Percentiles rank a stretch among this genome's conserved stretches.
Evolutionary conservation across 1,140 invertebrate species (phyloP).

Genomic region (Stegodyphus dumicola): DNA sequence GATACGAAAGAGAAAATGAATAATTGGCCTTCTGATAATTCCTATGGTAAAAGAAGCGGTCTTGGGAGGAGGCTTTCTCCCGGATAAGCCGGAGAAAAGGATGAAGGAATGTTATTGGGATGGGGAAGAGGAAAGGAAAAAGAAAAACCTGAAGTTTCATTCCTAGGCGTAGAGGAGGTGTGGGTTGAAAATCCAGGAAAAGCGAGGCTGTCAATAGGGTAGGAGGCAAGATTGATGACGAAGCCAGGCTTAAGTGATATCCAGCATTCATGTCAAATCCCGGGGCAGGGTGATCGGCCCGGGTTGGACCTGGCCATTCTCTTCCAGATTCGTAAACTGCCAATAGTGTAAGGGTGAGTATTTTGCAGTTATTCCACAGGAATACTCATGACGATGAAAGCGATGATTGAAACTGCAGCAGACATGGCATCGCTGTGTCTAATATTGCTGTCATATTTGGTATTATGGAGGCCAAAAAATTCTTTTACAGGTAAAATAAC

Average conservation of each 20-base stretch:
- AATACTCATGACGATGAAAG: no score
- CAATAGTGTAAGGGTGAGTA: slow-evolving; percentile 9
- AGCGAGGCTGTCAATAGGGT: slow-evolving; percentile 32
- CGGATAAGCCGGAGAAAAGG: not conserved
- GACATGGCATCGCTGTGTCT: no score
- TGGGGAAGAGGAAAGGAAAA: not conserved
- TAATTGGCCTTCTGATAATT: not conserved
- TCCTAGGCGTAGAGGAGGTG: not conserved
- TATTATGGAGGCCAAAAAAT: no score
- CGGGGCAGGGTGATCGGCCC: slow-evolving; percentile 8
- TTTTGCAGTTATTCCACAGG: no score
- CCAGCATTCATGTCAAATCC: slow-evolving; percentile 20
- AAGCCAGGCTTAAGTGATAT: slow-evolving; percentile 37
- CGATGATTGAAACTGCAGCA: no score
- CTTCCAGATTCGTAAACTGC: not conserved
- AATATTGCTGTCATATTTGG: no score
- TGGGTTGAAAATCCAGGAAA: not conserved
- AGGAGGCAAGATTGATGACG: slow-evolving; percentile 20
- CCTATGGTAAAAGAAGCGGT: not conserved
- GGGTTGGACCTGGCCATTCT: not conserved
- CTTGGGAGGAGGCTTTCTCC: not conserved
- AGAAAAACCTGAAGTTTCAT: slow-evolving; percentile 5
- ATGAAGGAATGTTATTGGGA: not conserved
- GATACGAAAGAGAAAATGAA: not conserved
- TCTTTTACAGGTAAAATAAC: no score